Evolutionary conservation across 2,797 vertebrate species (phyloP), one percentile per base, ranked within the genome.

Genomic region (Leptatherina wallacei): DNA sequence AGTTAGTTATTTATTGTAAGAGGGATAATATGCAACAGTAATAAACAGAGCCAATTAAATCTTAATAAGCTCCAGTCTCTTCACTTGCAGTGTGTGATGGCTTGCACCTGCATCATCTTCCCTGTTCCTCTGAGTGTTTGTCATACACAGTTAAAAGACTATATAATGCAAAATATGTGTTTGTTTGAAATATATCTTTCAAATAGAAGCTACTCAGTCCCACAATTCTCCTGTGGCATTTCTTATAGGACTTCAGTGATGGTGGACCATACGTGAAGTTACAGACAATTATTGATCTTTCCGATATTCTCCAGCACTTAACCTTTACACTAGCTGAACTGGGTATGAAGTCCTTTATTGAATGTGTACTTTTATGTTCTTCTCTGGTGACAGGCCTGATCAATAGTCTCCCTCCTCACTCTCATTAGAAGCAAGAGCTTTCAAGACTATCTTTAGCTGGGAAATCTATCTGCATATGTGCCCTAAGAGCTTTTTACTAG

Each of bases 341-440:
- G 78, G 89, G 94, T 94, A 95, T 95, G 94, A 95, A 95, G 94
- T 94, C 90, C 82, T 82, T 94, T 94, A 95, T 94, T 93, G 93
- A 95, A 94, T 95, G 94, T 95, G 94, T 95, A 94, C 94, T 94
- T 95, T 95, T 90, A 94, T 94, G 90, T 91, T 91, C 92, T 93
- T 89, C 94, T 94, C 93, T 87, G 87, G 91, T 92, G 94, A 94
- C 93, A 84, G 75, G 85, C 71, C 83, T 93, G 82, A 95, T 95
- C 95, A 94, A 95, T 95, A 94, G 84, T 73, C 65, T 69, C 84
- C 85, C 83, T 82, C 84, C 83, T 89, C 75, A 75, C 78, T 82
- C 92, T 94, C 93, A 94, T 95, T 95, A 95, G 91, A 88, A 64
- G 77, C 79, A 52, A 82, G 77, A 73, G 76, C 73, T 71, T 89